Base-by-base conservation (phyloP, 2,888 invertebrate species). In the Rhaphigaster nebulosa region DNA sequence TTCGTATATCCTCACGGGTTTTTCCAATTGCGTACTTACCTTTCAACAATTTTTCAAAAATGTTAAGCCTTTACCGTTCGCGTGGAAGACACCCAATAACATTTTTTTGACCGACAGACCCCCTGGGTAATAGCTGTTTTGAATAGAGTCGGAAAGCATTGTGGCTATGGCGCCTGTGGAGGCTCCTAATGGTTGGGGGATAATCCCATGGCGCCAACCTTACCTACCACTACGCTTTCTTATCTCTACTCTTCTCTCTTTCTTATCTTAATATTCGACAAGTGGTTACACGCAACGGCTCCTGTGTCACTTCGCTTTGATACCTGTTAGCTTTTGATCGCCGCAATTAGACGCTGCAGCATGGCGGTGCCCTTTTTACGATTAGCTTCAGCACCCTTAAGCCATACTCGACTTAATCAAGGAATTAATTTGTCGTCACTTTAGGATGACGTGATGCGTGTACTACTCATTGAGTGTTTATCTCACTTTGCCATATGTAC, bases 191-290 rank as follows among this genome's bases (percentile, higher is more conserved):
- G 84, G 84, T 41, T 18, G 45, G 76, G 76, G 45, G 84, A 84
- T 84, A 84, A 84, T 84, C 84, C 41, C 18, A 45, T 84, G 84
- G 84, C 84, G 84, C 84, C 84, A 45, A 84, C 84, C n/a, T 45
- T 84, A 84, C 84, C 84, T 84, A 84, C 84, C 84, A 45, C 84
- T 41, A 18, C 13, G 45, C 1, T 45, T 23, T n/a, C 80, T 34
- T 34, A 29, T 65, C 65, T 34, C 65, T 6, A 3, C 26, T 26
- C 23, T 38, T 15, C 18, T 26, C n/a, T n/a, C 80, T 18, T 1
- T 41, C 80, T 84, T 84, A 84, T 84, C 84, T 84, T 84, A 84
- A 84, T 50, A 45, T 76, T 76, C 34, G 70, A 76, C 70, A 76
- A 50, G 45, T 84, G 84, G 45, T 84, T 45, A 84, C 84, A 84